Base-by-base conservation (phyloP, 2,113 vertebrate species). In the Ageneiosus marmoratus region DNA sequence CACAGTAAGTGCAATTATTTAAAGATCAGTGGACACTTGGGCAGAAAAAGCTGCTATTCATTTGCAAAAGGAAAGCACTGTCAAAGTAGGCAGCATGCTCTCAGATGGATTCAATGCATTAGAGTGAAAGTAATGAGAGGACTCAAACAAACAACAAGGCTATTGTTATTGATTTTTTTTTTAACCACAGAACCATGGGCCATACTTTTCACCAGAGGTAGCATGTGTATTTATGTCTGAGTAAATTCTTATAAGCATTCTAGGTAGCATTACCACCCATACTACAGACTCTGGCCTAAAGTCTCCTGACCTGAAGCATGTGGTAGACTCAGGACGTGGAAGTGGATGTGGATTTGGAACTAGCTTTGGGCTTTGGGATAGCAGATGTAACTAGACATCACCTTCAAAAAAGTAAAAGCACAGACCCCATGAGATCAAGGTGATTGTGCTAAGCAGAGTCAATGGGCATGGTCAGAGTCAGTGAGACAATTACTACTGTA, bases 1-100 rank as follows among this genome's bases (percentile, higher is more conserved):
- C 48, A 80, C 5, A 86, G 22, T 8, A 4, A 32, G 53, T 22
- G 77, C 22, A 18, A 63, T 74, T 79, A 50, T 81, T 81, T 29
- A 53, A 72, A 79, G 56, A 77, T 34, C 48, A 82, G 27, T 7
- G 12, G 13, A 53, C 27, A 51, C 7, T 53, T 16, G 32, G 44
- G 48, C 48, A 76, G 34, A 72, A 44, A 46, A 20, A 41, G 11
- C 60, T 7, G n/a, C 32, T 20, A 46, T 29, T 56, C 11, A 65
- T 41, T 32, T 80, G 73, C 70, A 50, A 72, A 20, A 41, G 37
- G 29, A n/a, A 79, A 29, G 2, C 29, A 69, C 29, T 20, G 34
- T 18, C 44, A 27, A 74, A 63, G 58, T 3, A 4, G 10, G 32
- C 48, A 56, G 65, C 20, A 55, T 18, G 24, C n/a, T 55, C 60